These are phyloP conservation scores for Mesodorylaimus sp. DNA, from an alignment of 2,888 invertebrate genomes.

Conservation along the genomic window DNA sequence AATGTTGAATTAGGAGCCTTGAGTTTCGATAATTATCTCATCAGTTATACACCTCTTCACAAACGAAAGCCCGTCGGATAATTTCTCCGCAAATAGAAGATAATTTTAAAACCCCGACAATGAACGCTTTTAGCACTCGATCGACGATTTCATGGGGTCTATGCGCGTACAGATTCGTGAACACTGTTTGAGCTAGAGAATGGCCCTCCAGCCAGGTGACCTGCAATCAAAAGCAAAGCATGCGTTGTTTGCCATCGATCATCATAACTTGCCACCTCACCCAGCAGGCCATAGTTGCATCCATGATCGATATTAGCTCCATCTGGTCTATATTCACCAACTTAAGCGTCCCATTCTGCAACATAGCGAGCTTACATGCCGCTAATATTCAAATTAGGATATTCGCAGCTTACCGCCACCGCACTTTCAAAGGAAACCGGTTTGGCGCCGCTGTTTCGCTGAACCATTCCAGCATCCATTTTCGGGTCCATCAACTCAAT, in stretches of 20 bases:
- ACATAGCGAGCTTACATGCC: not conserved
- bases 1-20: not conserved
- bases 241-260: too few relatives aligned
- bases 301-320: conserved; percentile 78
- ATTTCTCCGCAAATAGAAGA: conserved; percentile 72
- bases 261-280: too few relatives aligned
- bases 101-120: conserved; percentile 65
- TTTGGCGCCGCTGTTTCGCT: conserved; percentile 28
- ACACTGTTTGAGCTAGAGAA: conserved; percentile 84
- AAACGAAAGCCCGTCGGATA: conserved; percentile 40
- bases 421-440: conserved; percentile 7
- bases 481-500: conserved; percentile 99
- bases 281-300: conserved; percentile 75
- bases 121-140: conserved; percentile 62
- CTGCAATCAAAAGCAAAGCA: conserved; percentile 16
- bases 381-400: not conserved
- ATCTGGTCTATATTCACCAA: conserved; percentile 44
- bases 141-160: conserved; percentile 67
- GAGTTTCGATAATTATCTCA: not conserved
- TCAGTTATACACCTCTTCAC: conserved; percentile 34
- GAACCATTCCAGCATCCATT: conserved; percentile 97
- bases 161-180: conserved; percentile 84
- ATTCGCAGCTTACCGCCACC: not conserved
- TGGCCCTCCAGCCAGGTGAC: conserved; percentile 92
- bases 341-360: conserved; percentile 18